Evolutionary conservation across 2,113 vertebrate species (phyloP), one percentile per base, ranked within the genome.

Genomic region (Crotalus helleri): DNA sequence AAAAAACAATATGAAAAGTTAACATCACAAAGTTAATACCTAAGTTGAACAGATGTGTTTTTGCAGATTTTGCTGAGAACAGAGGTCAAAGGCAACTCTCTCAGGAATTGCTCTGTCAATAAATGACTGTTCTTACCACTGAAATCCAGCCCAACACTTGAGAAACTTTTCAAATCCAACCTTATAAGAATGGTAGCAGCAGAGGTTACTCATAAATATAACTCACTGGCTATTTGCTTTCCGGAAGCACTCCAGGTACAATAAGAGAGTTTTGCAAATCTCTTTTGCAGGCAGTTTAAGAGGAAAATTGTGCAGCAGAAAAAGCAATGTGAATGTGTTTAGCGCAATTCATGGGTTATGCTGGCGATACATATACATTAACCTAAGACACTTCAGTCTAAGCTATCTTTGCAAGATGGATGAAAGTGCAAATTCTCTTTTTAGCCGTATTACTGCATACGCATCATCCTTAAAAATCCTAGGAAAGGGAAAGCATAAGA

Each of bases 131-230:
- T 49, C 33, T 87, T 86, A 87, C 58, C 3, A 59, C 2, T 11
- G 58, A 87, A 92, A 92, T 24, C 19, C 55, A 49, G 39, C 2
- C 26, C 55, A 58, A 24, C 26, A 59, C 24, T 86, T 49, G 13
- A 59, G 26, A 74, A 21, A 49, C 6, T 39, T 58, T 46, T 9
- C 44, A 44, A n/a, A 61, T 3, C 1, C 46, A 44, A 61, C 10
- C 39, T 51, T 61, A 39, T 33, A 39, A 85, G 13, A 91, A 86
- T 91, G 97, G 93, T 90, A 29, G 49, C 85, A 5, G 3, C 3
- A 21, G 87, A 69, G 88, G 90, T 19, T 21, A 39, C 33, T 39
- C 69, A 39, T 19, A 81, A 81, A 39, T 7, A 15, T 81, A 81
- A 39, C n/a, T 1, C 69, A 19, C 19, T 19, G n/a, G 69, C 69